Conservation (phyloP, 2,113 vertebrate species). For the Oxygymnocypris stewartii region DNA sequence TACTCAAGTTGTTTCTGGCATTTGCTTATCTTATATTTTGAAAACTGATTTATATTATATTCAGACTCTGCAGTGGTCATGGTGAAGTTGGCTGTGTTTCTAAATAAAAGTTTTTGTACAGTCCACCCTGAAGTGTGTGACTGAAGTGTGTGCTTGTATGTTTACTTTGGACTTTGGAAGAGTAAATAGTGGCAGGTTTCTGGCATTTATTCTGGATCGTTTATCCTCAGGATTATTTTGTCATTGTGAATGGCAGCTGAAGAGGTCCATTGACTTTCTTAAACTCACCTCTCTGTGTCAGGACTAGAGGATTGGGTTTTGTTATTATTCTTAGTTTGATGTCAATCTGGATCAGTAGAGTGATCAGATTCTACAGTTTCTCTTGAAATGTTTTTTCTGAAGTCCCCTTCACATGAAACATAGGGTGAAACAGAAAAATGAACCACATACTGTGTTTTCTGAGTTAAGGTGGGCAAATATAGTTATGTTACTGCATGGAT, state of each 20-base stretch:
- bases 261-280: constrained; percentile 66
- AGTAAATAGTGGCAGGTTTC: constrained; percentile 32
- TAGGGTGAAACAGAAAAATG: no score
- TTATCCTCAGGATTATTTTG: constrained; percentile 56
- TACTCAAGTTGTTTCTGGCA: background rate
- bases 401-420: background rate
- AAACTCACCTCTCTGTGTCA: constrained; percentile 53
- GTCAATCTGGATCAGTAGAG: no score
- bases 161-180: background rate
- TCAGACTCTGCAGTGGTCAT: background rate
- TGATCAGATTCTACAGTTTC: background rate
- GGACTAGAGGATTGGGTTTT: no score
- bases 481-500: background rate
- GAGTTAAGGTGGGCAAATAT: background rate
- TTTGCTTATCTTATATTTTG: background rate
- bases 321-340: constrained; percentile 52
- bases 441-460: background rate
- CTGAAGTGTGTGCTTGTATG: constrained; percentile 20
- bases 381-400: background rate
- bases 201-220: constrained; percentile 51
- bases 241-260: constrained; percentile 63
- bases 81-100: background rate
- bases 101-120: background rate
- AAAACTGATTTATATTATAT: background rate
- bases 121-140: background rate